phyloP scores from a whole-genome alignment of 2,797 vertebrate species.

The Myripristis jacobus region DNA sequence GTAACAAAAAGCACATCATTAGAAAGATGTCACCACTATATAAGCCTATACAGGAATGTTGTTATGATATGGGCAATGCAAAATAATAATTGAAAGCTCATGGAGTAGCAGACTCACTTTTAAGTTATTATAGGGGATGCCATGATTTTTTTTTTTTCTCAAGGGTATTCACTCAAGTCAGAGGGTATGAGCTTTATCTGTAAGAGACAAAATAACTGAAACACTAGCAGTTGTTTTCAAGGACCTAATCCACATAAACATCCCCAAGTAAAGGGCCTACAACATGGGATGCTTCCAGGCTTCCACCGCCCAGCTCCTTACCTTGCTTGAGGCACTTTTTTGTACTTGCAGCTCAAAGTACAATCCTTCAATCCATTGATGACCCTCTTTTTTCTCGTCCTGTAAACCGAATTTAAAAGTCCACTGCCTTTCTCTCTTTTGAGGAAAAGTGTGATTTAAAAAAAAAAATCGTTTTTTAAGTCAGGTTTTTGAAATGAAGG shows the following conservation, averaged over 20 bases:
- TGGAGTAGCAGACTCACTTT: neutral
- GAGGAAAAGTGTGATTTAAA: slow-evolving; percentile 4
- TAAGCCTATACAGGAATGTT: neutral
- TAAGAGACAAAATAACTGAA: neutral
- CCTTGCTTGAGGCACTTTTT: slow-evolving; percentile 82
- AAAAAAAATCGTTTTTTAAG: neutral
- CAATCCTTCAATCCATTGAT: slow-evolving; percentile 78
- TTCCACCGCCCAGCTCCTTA: slow-evolving; percentile 52
- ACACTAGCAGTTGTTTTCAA: neutral
- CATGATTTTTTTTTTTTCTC: neutral
- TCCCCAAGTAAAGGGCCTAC: neutral
- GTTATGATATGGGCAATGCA: slow-evolving; percentile 1
- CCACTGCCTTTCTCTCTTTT: slow-evolving; percentile 19
- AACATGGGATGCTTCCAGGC: too few species aligned
- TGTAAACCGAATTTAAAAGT: slow-evolving; percentile 2
- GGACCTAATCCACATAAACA: neutral
- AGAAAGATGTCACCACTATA: too few species aligned
- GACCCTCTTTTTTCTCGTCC: slow-evolving; percentile 28
- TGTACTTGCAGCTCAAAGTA: slow-evolving; percentile 54
- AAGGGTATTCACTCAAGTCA: neutral
- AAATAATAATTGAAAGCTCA: neutral
- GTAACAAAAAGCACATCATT: neutral
- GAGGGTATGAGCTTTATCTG: neutral
- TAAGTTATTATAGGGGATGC: neutral
- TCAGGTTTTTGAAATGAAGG: slow-evolving; percentile 6